These are phyloP conservation scores for Timandra comae DNA, from an alignment of 2,888 invertebrate species.

Conservation along the genomic window DNA sequence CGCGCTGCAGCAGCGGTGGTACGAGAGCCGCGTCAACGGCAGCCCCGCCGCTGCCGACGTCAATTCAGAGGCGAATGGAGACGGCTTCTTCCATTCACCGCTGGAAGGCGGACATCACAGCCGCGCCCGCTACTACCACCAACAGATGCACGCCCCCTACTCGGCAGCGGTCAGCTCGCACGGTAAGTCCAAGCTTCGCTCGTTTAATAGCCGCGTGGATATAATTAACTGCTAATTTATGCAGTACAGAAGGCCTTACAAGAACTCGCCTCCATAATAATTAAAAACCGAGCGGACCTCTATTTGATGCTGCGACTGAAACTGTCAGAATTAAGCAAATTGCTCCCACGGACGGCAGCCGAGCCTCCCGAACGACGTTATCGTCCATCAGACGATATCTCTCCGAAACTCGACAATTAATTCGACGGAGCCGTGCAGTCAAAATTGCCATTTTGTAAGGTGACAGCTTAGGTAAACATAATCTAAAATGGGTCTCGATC, in stretches of 20 bases:
- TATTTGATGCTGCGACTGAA: slow-evolving; percentile 39
- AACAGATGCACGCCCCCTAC: slow-evolving; percentile 76
- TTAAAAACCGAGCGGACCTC: slow-evolving; percentile 39
- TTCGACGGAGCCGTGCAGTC: slow-evolving; percentile 63
- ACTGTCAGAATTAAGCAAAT: slow-evolving; percentile 61
- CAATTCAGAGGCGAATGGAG: slow-evolving; percentile 70
- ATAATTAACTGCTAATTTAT: slow-evolving; percentile 27
- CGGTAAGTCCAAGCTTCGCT: slow-evolving; percentile 57
- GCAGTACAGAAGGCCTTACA: slow-evolving; percentile 26
- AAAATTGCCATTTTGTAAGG: slow-evolving; percentile 73
- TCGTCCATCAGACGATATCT: slow-evolving; percentile 67
- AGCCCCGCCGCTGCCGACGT: slow-evolving; percentile 69
- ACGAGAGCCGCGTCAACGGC: slow-evolving; percentile 74
- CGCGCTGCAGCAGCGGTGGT: slow-evolving; percentile 74
- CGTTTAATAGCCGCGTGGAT: slow-evolving; percentile 15
- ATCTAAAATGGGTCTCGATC: slow-evolving; percentile 66
- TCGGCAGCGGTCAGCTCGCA: slow-evolving; percentile 73
- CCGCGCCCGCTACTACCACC: slow-evolving; percentile 75
- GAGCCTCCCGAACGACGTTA: slow-evolving; percentile 48
- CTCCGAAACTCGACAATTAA: slow-evolving; percentile 68
- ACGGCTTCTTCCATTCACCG: slow-evolving; percentile 75
- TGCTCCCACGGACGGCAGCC: slow-evolving; percentile 50
- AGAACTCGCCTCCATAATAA: slow-evolving; percentile 43
- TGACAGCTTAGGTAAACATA: slow-evolving; percentile 76
- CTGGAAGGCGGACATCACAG: slow-evolving; percentile 73